A percentile compares a stretch with the other conserved stretches of the same genome.
phyloP scores from a whole-genome alignment of 2,113 vertebrate genomes.

The Amazona guildingii region DNA sequence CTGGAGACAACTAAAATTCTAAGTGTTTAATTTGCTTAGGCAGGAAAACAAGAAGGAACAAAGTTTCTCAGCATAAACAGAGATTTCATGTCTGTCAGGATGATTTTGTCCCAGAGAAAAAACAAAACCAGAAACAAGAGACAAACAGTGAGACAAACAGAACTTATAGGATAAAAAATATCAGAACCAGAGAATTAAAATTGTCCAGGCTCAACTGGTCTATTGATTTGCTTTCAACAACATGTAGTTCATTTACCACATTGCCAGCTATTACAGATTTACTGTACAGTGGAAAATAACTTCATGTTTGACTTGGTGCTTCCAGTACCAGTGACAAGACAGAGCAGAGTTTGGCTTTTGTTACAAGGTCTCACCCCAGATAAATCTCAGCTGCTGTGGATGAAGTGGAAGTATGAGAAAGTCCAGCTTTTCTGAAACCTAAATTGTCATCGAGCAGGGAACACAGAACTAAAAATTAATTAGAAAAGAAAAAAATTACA shows the following conservation, averaged over 20 bases:
- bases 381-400: background rate
- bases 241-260: background rate
- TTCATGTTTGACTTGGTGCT: background rate
- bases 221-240: background rate
- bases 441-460: background rate
- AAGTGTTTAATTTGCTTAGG: constrained; percentile 18
- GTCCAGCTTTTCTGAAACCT: background rate
- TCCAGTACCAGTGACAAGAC: background rate
- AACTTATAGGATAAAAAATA: background rate
- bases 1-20: background rate
- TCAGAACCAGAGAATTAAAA: background rate
- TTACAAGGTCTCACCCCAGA: background rate
- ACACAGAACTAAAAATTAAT: background rate
- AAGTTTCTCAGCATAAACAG: constrained; percentile 12
- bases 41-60: constrained; percentile 2
- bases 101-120: background rate
- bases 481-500: background rate
- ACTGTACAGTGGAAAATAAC: background rate
- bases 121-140: background rate
- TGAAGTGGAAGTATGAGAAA: background rate
- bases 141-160: background rate
- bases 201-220: background rate
- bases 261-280: background rate
- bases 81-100: background rate
- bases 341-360: background rate